Evolutionary conservation across 2,888 invertebrate species (phyloP), one percentile per base, ranked within the genome.

Genomic region (Lepidochrysops patricia): DNA sequence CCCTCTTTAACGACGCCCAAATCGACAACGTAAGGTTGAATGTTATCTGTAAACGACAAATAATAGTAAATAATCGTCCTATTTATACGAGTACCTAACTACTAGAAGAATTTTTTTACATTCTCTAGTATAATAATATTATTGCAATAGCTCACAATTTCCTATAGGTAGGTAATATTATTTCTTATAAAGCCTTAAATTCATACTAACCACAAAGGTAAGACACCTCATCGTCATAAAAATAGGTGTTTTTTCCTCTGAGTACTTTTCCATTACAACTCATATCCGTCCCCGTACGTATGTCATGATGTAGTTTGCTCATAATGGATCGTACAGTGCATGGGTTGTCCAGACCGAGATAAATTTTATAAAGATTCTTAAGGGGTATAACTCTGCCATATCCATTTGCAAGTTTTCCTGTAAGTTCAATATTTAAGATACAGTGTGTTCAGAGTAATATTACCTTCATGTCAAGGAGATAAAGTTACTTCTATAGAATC

Each of bases 261-360:
- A 32, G 12, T 19, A 32, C 12, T 13, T 52, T 26, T 7, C 75
- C 58, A 29, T 61, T 63, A 9, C 73, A 66, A 52, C 74, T 56
- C 1, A 78, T 64, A 1, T 61, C 58, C 3, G 73, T 74, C 60
- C 72, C 75, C 2, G 68, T 65, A 13, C 62, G 57, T 4, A 75
- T 70, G 4, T 69, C 66, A 63, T 84, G 75, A 7, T 79, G 80
- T 25, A 79, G 72, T 1, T 82, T 78, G 60, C 74, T 70, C 3
- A 91, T 67, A 62, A 89, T 83, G 25, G 71, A 69, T 12, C 83
- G 79, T 12, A 85, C 79, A 0, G 89, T 83, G 62, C 85, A 87
- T 0, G 90, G 89, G 64, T 90, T 88, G 9, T 89, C 90, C 37
- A 90, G 67, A 27, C 68, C 68, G 61, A 73, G 72, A 72, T 90